These are phyloP conservation scores for Cavia aperea DNA, from an alignment of 2,113 vertebrate genomes.

Conservation along the genomic window DNA sequence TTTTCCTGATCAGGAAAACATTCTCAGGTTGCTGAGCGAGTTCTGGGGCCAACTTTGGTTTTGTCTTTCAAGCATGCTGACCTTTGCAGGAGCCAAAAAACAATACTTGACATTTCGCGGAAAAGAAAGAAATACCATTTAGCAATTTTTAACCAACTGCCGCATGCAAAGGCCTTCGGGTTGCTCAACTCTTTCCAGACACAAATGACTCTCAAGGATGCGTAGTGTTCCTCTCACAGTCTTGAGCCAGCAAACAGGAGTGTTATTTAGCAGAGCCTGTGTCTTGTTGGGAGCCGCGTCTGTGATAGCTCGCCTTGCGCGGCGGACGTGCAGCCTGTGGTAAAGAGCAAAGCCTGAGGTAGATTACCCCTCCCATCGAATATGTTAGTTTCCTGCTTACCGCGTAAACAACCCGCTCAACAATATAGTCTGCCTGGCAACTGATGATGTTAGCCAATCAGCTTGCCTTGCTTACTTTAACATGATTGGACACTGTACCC, in stretches of 20 bases:
- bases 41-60: constrained; percentile 52
- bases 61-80: constrained; percentile 61
- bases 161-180: constrained; percentile 50
- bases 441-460: no score
- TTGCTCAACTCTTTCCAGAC: constrained; percentile 74
- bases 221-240: constrained; percentile 58
- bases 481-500: no score
- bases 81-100: constrained; percentile 74
- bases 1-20: constrained; percentile 63
- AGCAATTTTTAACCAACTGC: constrained; percentile 66
- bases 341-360: no score
- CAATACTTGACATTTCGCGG: constrained; percentile 73
- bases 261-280: constrained; percentile 57
- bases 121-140: constrained; percentile 73
- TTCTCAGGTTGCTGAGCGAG: constrained; percentile 64
- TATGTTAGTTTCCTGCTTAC: no score
- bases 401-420: no score
- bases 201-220: constrained; percentile 59
- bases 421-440: no score
- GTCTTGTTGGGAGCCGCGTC: background rate
- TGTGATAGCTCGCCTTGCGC: no score
- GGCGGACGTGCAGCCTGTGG: no score
- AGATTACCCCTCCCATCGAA: no score
- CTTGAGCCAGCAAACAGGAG: constrained; percentile 52
- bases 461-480: no score